These are phyloP conservation scores for Luperina nickerlii DNA, from an alignment of 2,888 invertebrate species.

Conservation along the genomic window DNA sequence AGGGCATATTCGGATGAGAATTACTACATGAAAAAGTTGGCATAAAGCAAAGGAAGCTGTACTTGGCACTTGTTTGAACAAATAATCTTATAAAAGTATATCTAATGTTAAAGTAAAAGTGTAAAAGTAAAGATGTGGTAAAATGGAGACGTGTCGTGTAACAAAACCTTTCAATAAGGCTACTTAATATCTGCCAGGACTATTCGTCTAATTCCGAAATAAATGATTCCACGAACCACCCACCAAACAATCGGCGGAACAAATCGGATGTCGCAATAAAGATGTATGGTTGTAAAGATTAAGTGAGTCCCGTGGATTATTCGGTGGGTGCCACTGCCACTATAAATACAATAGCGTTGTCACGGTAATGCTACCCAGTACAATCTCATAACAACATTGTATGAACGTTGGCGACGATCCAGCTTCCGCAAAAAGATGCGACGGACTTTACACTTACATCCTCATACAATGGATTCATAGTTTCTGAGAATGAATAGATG, in stretches of 20 bases:
- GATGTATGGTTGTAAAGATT: slow-evolving; percentile 52
- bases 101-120: neutral
- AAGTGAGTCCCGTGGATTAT: slow-evolving; percentile 55
- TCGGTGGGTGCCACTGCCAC: slow-evolving; percentile 34
- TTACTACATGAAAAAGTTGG: slow-evolving; percentile 28
- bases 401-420: slow-evolving; percentile 77
- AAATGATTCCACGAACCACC: neutral
- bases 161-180: slow-evolving; percentile 7
- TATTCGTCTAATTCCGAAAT: neutral
- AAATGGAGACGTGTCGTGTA: neutral
- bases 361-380: slow-evolving; percentile 70
- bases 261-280: slow-evolving; percentile 46
- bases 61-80: slow-evolving; percentile 36
- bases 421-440: slow-evolving; percentile 71
- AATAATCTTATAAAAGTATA: slow-evolving; percentile 1
- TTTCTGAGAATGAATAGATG: slow-evolving; percentile 51
- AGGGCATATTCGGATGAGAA: slow-evolving; percentile 15
- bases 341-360: slow-evolving; percentile 69
- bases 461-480: slow-evolving; percentile 57
- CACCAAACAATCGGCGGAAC: slow-evolving; percentile 20
- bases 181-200: neutral
- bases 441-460: slow-evolving; percentile 61
- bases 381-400: slow-evolving; percentile 81
- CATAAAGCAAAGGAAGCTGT: slow-evolving; percentile 25
- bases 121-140: neutral